phyloP scores from a whole-genome alignment of 2,888 invertebrate genomes.

The Eilema depressum region DNA sequence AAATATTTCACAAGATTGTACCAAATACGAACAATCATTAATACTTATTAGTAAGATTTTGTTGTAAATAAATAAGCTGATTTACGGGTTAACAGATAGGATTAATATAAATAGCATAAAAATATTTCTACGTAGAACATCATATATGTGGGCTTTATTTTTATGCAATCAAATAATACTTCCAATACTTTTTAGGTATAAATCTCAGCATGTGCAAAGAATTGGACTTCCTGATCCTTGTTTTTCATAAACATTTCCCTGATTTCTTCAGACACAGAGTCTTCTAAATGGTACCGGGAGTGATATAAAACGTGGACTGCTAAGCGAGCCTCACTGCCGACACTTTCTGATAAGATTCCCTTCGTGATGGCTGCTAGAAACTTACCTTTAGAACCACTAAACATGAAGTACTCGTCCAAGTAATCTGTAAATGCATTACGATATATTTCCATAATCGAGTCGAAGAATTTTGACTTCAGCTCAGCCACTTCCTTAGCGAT shows the following conservation, averaged over 20 bases:
- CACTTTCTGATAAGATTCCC: slow-evolving; percentile 30
- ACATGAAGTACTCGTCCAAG: slow-evolving; percentile 31
- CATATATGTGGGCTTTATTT: background rate
- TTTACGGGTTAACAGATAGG: background rate
- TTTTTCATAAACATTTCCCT: slow-evolving; percentile 11
- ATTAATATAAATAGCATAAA: background rate
- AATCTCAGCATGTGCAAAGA: slow-evolving; percentile 16
- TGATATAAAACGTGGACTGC: slow-evolving; percentile 29
- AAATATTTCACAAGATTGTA: too few species aligned
- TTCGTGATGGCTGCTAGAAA: slow-evolving; percentile 28
- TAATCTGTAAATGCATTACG: slow-evolving; percentile 45
- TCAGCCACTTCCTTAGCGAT: slow-evolving; percentile 59
- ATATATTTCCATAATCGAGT: slow-evolving; percentile 62
- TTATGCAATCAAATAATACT: background rate
- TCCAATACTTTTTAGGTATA: background rate
- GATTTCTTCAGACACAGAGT: slow-evolving; percentile 7
- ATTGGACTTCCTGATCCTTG: slow-evolving; percentile 9
- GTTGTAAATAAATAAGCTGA: too few species aligned
- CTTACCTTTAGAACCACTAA: slow-evolving; percentile 10
- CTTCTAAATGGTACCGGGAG: background rate
- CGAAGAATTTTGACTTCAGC: slow-evolving; percentile 58
- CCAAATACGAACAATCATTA: too few species aligned
- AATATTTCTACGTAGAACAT: background rate
- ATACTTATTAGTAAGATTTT: too few species aligned
- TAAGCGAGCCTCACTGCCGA: slow-evolving; percentile 32